phyloP scores from a whole-genome alignment of 2,113 vertebrate genomes.

The Thalassoma bifasciatum region DNA sequence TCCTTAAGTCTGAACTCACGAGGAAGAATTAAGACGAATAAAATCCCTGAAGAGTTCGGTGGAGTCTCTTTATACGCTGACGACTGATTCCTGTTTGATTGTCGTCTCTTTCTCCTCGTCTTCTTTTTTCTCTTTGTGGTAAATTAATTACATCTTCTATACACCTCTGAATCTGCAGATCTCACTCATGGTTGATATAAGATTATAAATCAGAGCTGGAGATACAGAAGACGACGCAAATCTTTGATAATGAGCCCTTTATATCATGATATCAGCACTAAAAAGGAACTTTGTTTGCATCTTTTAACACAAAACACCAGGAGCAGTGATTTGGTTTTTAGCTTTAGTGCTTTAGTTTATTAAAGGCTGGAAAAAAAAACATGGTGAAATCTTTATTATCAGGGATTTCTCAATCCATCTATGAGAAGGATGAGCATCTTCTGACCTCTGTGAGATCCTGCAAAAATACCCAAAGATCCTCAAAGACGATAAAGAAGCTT shows the following conservation, averaged over 20 bases:
- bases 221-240: neutral
- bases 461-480: no score
- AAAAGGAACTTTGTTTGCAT: neutral
- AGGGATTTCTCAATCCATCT: neutral
- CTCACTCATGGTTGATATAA: no score
- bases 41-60: constrained; percentile 16
- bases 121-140: no score
- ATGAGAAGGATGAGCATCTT: no score
- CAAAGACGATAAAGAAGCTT: no score
- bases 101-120: no score
- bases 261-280: neutral
- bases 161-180: no score
- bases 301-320: neutral
- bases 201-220: constrained; percentile 6
- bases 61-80: constrained; percentile 21
- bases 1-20: no score
- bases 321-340: neutral
- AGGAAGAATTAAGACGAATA: constrained; percentile 14
- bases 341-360: neutral
- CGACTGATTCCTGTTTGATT: constrained; percentile 29
- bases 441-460: no score
- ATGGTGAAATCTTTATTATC: neutral
- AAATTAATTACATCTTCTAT: constrained; percentile 57
- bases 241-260: constrained; percentile 11
- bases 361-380: neutral